These are phyloP conservation scores for Hylaeus volcanicus DNA, from an alignment of 1,140 invertebrate genomes.

Conservation along the genomic window DNA sequence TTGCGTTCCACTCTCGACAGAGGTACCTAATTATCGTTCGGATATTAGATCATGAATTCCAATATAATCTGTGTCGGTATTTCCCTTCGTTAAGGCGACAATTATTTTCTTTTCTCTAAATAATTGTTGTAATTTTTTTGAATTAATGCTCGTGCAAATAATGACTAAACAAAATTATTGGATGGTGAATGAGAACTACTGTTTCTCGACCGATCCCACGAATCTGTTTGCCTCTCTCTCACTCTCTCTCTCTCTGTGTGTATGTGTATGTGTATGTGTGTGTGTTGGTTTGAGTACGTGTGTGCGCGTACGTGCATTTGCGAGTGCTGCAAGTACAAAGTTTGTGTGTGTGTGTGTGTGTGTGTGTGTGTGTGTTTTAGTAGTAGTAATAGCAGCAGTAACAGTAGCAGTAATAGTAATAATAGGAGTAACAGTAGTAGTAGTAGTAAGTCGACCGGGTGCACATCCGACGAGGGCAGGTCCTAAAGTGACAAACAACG, in stretches of 20 bases:
- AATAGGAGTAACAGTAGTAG: constrained; percentile 50
- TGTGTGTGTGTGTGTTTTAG: constrained; percentile 50
- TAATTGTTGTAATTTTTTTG: too few species aligned
- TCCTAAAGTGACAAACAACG: constrained; percentile 50
- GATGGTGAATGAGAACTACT: neutral
- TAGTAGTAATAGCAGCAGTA: constrained; percentile 50
- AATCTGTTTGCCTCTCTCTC: neutral
- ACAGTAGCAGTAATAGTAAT: constrained; percentile 47
- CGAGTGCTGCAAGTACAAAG: constrained; percentile 50
- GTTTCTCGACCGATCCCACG: neutral
- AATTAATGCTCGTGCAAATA: too few species aligned
- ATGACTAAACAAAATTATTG: too few species aligned
- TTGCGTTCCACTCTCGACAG: too few species aligned
- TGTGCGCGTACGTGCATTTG: constrained; percentile 49
- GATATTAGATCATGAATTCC: too few species aligned
- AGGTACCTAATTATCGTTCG: too few species aligned
- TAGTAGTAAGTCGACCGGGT: constrained; percentile 48
- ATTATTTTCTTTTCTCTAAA: too few species aligned
- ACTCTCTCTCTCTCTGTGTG: neutral
- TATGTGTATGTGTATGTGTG: neutral
- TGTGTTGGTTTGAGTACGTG: neutral
- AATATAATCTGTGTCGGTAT: too few species aligned
- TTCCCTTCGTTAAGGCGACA: too few species aligned
- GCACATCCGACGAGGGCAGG: constrained; percentile 72
- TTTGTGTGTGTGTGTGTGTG: constrained; percentile 37